Conservation (phyloP, 2,888 invertebrate species). For the Peribatodes rhomboidaria region DNA sequence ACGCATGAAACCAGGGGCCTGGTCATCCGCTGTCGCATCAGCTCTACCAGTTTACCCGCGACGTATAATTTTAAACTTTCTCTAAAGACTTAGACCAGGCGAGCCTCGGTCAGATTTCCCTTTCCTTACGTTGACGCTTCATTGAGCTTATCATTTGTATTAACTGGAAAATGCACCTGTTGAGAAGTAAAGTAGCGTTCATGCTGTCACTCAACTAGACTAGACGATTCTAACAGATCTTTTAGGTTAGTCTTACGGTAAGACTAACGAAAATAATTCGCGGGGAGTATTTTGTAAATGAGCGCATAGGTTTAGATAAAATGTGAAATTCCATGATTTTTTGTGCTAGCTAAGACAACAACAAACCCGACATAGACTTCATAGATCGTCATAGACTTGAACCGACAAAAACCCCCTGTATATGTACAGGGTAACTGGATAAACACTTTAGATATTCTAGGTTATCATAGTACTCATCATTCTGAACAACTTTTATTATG, state of each 20-base stretch:
- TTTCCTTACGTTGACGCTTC: constrained; percentile 68
- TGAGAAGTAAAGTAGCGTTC: background rate
- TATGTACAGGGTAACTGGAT: too few relatives aligned
- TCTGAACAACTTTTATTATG: too few relatives aligned
- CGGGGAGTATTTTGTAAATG: too few relatives aligned
- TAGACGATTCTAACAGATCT: background rate
- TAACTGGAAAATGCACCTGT: constrained; percentile 41
- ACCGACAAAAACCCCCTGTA: too few relatives aligned
- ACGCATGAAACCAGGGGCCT: constrained; percentile 14
- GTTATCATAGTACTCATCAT: too few relatives aligned
- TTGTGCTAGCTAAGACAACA: too few relatives aligned
- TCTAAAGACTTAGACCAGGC: constrained; percentile 65
- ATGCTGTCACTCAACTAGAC: background rate
- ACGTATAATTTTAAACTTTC: constrained; percentile 85
- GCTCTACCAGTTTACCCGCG: constrained; percentile 76
- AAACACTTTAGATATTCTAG: too few relatives aligned
- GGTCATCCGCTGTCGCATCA: constrained; percentile 62
- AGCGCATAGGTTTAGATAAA: too few relatives aligned
- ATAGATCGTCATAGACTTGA: too few relatives aligned
- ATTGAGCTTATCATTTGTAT: constrained; percentile 64
- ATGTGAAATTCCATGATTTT: too few relatives aligned
- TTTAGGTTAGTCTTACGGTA: background rate
- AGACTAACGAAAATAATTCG: too few relatives aligned
- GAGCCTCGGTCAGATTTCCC: constrained; percentile 72
- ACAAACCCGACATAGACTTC: too few relatives aligned